These are phyloP conservation scores for Antedon bifida DNA, from an alignment of 35 echinoderm and acorn worm genomes.

Conservation along the genomic window DNA sequence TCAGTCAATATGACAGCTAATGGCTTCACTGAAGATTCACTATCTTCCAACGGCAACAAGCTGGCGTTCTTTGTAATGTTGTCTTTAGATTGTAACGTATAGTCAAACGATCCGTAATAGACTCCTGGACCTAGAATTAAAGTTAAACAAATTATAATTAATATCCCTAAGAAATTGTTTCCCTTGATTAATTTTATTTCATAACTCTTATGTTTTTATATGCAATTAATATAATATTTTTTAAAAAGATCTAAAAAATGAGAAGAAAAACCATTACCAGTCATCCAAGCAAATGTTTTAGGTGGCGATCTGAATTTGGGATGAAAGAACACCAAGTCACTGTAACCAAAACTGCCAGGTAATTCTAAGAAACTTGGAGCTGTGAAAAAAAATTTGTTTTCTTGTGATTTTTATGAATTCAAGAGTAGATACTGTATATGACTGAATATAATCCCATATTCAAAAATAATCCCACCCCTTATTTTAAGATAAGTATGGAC, in stretches of 20 bases:
- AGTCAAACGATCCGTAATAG: conserved; percentile 77
- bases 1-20: conserved; percentile 74
- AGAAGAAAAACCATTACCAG: conserved; percentile 33
- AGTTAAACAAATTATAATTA: not conserved
- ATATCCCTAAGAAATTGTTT: too few relatives aligned
- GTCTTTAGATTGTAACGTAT: conserved; percentile 54
- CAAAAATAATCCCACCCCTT: too few relatives aligned
- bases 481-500: too few relatives aligned
- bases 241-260: too few relatives aligned
- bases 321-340: conserved; percentile 57
- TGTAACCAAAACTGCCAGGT: conserved; percentile 97
- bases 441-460: too few relatives aligned
- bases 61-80: conserved; percentile 76
- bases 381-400: conserved; percentile 4
- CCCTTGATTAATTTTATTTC: too few relatives aligned
- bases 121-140: conserved; percentile 59
- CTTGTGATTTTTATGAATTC: too few relatives aligned
- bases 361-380: conserved; percentile 87
- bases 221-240: too few relatives aligned
- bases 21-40: conserved; percentile 32
- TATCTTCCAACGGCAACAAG: conserved; percentile 44
- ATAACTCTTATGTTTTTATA: too few relatives aligned
- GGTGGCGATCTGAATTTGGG: conserved; percentile 38
- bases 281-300: conserved; percentile 90
- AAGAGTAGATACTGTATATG: too few relatives aligned